A percentile compares a stretch with the other conserved stretches of the same genome.
phyloP scores from a whole-genome alignment of 2,797 vertebrate species.

The Thripadectes ignobilis region DNA sequence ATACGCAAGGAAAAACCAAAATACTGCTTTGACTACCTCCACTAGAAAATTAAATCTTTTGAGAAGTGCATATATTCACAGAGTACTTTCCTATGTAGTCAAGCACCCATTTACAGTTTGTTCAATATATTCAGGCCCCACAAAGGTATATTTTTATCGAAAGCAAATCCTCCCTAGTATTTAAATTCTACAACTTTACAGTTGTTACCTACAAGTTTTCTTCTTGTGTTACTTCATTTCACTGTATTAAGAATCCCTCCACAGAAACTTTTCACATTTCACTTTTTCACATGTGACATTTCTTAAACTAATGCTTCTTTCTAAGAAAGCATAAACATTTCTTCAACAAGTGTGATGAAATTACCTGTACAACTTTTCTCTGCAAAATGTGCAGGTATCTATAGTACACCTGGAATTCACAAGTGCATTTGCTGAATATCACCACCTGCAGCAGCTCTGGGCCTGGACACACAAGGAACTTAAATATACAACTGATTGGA shows the following conservation, averaged over 20 bases:
- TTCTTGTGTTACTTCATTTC: neutral
- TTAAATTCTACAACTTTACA: neutral
- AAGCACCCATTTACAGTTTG: neutral
- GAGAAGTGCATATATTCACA: neutral
- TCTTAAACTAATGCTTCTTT: neutral
- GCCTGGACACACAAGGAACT: neutral
- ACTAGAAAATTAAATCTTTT: neutral
- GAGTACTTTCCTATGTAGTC: neutral
- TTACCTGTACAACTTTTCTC: neutral
- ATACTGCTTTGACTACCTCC: neutral
- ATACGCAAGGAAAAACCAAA: neutral
- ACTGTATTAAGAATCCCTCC: neutral
- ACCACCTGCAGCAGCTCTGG: neutral
- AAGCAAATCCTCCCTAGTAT: neutral
- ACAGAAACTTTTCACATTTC: too few species aligned
- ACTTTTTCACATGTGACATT: neutral
- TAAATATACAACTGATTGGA: neutral
- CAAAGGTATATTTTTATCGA: neutral
- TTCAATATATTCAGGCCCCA: neutral
- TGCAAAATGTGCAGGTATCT: neutral
- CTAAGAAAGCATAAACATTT: neutral
- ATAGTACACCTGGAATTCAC: neutral
- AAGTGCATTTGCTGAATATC: neutral
- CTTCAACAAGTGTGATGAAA: neutral
- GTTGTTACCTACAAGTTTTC: neutral